Base-by-base conservation (phyloP, 2,113 vertebrate species). In the Lampris megalopsis region DNA sequence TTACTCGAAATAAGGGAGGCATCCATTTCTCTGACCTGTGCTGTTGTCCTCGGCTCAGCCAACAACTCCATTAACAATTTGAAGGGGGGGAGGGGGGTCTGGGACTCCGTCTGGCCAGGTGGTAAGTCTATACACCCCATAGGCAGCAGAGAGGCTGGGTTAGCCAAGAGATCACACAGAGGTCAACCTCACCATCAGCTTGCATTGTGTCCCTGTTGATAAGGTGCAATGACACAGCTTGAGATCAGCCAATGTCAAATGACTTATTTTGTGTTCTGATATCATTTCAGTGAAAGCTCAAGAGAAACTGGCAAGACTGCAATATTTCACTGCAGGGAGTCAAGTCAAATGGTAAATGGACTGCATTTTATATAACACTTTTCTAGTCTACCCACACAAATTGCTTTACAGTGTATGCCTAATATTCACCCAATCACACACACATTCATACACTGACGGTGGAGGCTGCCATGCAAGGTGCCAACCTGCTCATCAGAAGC, bases 201-300 rank as follows among this genome's bases (percentile, higher is more conserved):
- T 67, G 61, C 9, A 56, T 86, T 77, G 73, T 61, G 66, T 73
- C 58, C 61, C 82, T 50, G 73, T 50, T 79, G 79, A 62, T 66
- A 76, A 71, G 59, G 64, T 47, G 45, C 73, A 40, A 58, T 36
- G 9, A 40, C 74, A n/a, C 83, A 63, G 77, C 5, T 13, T 49
- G 81, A 72, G 59, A 75, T 11, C 73, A 48, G 73, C 67, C 76
- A 73, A 81, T 86, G 83, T 86, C 85, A 88, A 86, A 83, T 36
- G 66, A 75, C 67, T 69, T 50, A 54, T 11, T 79, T 81, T 81
- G 79, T 83, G 81, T 63, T 73, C 53, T 52, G 79, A 42, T 61
- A 73, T 50, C 65, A 69, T 75, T 60, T 69, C 65, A 50, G 58
- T 47, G 64, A 64, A 79, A 80, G 24, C 59, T 47, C 56, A 66